Evolutionary conservation across 2,113 vertebrate species (phyloP), one percentile per base, ranked within the genome.

Genomic region (Hemibagrus wyckioides): DNA sequence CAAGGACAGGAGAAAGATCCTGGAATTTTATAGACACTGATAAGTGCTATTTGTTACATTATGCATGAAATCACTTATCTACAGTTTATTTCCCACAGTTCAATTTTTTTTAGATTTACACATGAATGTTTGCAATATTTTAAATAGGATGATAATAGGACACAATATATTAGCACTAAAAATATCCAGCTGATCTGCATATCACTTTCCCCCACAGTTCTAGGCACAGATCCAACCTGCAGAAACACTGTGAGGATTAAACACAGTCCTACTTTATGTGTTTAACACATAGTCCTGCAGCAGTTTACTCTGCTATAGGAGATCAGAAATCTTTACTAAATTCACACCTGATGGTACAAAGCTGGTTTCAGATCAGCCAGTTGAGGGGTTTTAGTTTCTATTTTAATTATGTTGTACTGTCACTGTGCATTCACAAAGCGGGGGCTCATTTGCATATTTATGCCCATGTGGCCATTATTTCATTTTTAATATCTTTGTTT

Each of bases 131-230:
- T 36, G 36, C 69, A 41, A 73, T 71, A 39, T 13, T 75, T 11
- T 44, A 44, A 44, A 75, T 8, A 39, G 36, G 67, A 39, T 10
- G 8, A 71, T 71, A 71, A 71, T 44, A 44, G 71, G 71, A 75
- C 21, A 75, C 19, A 75, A 44, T 44, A 41, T 17, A 44, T 56
- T 44, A 82, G 56, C 80, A 82, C 57, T 61, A 61, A 63, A 82
- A 82, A 82, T 82, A 76, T 76, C 41, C 23, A 44, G 80, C 80
- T 82, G 23, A 82, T 41, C 80, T 63, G 23, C 23, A 63, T 36
- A 9, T 41, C 56, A 44, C 44, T 28, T 80, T 21, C 8, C 79
- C 56, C 56, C 30, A 81, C 56, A 61, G 15, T 82, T 61, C 56
- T 41, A 63, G 57, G 80, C 80, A 63, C 57, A 63, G 56, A 82